phyloP scores from a whole-genome alignment of 2,888 invertebrate genomes.

The Prosapia bicincta region DNA sequence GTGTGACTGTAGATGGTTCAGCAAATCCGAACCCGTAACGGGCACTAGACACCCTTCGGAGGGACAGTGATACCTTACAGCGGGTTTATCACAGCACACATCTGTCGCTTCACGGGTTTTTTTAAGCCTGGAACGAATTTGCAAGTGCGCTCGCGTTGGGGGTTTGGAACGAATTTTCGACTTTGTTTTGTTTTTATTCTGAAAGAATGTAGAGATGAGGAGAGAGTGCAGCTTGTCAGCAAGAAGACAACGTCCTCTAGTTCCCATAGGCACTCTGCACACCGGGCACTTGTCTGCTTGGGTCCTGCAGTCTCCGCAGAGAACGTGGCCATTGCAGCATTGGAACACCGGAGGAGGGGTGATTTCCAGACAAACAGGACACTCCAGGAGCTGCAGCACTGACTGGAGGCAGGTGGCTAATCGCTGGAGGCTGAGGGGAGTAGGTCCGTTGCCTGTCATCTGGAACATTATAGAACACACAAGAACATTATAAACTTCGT shows the following conservation, averaged over 20 bases:
- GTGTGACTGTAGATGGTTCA: slow-evolving; percentile 13
- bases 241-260: slow-evolving; percentile 49
- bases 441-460: slow-evolving; percentile 31
- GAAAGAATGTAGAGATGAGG: slow-evolving; percentile 27
- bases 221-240: slow-evolving; percentile 47
- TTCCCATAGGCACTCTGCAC: slow-evolving; percentile 49
- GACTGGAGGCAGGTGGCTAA: slow-evolving; percentile 50
- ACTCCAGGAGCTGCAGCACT: slow-evolving; percentile 50
- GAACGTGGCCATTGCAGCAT: slow-evolving; percentile 51
- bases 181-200: slow-evolving; percentile 15
- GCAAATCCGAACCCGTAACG: neutral
- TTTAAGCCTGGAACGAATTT: neutral
- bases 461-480: neutral
- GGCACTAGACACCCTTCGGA: neutral
- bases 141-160: neutral
- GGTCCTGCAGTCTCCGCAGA: slow-evolving; percentile 49
- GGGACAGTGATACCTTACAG: slow-evolving; percentile 10
- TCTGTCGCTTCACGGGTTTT: neutral
- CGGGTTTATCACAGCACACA: neutral
- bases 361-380: slow-evolving; percentile 52
- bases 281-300: slow-evolving; percentile 50
- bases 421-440: slow-evolving; percentile 46
- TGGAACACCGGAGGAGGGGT: slow-evolving; percentile 48
- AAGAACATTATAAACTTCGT: no score
- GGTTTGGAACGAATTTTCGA: slow-evolving; percentile 9